Percentiles rank a stretch among this genome's conserved stretches.
Conservation (phyloP, 2,113 vertebrate species). For the Salvelinus alpinus region DNA sequence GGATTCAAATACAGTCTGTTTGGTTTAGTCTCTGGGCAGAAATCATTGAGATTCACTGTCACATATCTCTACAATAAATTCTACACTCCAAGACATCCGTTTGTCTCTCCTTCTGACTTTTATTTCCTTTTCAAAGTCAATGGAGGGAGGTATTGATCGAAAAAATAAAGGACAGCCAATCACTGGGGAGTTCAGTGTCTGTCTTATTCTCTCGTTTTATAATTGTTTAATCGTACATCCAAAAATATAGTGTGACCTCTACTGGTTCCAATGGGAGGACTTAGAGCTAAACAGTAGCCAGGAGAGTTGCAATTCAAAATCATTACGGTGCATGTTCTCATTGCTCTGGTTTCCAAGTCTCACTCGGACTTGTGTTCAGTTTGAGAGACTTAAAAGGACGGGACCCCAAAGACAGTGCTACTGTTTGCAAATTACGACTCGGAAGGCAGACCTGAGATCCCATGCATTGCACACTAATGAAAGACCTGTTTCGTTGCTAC, state of each 20-base stretch:
- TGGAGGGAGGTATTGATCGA: constrained; percentile 7
- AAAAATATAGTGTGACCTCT: background rate
- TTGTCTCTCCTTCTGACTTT: constrained; percentile 15
- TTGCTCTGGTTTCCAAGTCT: background rate
- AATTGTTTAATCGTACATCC: background rate
- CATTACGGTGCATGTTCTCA: constrained; percentile 18
- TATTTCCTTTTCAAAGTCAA: constrained; percentile 17
- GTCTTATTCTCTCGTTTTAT: background rate
- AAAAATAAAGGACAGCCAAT: background rate
- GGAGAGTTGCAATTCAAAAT: constrained; percentile 9
- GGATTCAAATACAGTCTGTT: background rate
- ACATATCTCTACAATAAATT: background rate
- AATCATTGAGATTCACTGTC: background rate
- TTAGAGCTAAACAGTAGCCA: constrained; percentile 8
- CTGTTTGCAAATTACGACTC: constrained; percentile 12
- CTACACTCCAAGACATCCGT: background rate
- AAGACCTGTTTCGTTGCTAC: background rate
- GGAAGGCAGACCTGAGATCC: background rate
- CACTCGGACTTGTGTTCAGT: background rate
- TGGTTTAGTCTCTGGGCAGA: background rate
- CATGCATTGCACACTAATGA: background rate
- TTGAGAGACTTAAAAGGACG: constrained; percentile 21
- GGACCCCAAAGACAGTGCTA: background rate
- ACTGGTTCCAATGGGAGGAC: constrained; percentile 13
- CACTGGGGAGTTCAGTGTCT: background rate